Conservation (phyloP, 2,113 vertebrate species). For the Nymphicus hollandicus region DNA sequence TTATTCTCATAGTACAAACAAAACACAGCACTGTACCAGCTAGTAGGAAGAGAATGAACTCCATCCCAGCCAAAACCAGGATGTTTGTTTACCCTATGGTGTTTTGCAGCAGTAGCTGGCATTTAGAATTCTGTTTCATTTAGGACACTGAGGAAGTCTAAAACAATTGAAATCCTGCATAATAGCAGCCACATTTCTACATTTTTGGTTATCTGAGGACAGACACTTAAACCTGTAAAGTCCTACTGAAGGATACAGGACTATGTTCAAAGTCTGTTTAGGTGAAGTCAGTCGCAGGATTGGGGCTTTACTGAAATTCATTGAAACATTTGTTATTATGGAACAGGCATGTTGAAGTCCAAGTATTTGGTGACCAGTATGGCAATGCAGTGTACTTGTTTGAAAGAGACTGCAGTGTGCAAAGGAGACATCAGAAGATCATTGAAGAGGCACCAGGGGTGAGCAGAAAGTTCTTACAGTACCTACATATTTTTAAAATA, state of each 20-base stretch:
- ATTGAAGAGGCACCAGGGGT: conserved; percentile 97
- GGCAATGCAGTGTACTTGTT: conserved; percentile 94
- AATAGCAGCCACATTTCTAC: neutral
- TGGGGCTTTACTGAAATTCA: neutral
- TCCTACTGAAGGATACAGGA: neutral
- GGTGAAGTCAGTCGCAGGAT: neutral
- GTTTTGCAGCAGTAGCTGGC: neutral
- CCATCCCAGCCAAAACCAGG: neutral
- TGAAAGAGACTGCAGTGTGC: conserved; percentile 97
- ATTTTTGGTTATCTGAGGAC: neutral
- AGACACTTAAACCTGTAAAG: neutral
- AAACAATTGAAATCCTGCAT: neutral
- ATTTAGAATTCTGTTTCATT: neutral
- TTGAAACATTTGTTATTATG: neutral
- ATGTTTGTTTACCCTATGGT: neutral
- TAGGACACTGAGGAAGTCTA: neutral
- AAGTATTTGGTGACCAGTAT: conserved; percentile 95
- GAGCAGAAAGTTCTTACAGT: conserved; percentile 31
- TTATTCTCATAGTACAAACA: neutral
- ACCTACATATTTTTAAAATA: neutral
- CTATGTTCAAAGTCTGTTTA: neutral
- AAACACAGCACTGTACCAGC: neutral
- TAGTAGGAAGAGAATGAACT: neutral
- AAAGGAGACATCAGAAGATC: conserved; percentile 97
- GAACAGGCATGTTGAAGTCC: conserved; percentile 93